Conservation (phyloP, 2,888 invertebrate species). For the Drosophila stalkeri region DNA sequence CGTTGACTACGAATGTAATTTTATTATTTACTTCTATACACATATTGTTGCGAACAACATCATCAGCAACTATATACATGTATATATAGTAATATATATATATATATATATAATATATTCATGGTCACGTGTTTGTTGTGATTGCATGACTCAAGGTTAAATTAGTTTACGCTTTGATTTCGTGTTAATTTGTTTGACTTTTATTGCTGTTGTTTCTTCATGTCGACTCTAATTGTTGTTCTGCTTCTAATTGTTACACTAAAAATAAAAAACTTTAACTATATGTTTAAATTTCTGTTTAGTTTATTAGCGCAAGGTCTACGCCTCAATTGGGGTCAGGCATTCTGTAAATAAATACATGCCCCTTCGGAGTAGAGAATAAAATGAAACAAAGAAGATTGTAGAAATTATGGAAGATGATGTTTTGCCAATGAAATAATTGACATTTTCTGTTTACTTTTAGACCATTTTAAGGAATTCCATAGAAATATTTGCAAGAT, state of each 20-base stretch:
- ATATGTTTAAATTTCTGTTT: conserved; percentile 7
- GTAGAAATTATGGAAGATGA: not conserved
- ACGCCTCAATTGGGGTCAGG: conserved; percentile 21
- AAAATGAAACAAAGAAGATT: not conserved
- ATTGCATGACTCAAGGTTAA: conserved; percentile 64
- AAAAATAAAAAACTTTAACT: conserved; percentile 13
- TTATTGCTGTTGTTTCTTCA: conserved; percentile 41
- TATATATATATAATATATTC: conserved; percentile 14
- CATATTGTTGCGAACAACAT: not conserved
- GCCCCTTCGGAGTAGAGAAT: too few species aligned
- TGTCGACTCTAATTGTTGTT: conserved; percentile 44
- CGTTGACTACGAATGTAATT: conserved; percentile 14
- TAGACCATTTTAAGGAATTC: not conserved
- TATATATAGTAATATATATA: too few species aligned
- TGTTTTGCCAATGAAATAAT: conserved; percentile 11
- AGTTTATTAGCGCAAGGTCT: conserved; percentile 27
- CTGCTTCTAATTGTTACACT: conserved; percentile 21
- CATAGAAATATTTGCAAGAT: not conserved
- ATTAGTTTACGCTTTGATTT: conserved; percentile 75
- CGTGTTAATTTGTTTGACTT: conserved; percentile 61
- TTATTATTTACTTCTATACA: not conserved
- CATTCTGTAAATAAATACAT: conserved; percentile 9
- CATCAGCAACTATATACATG: not conserved
- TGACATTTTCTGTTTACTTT: not conserved
- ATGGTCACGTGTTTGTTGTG: conserved; percentile 66